These are phyloP conservation scores for Stylophora pistillata DNA, from an alignment of 64 coral and sea anemone genomes.

Conservation along the genomic window DNA sequence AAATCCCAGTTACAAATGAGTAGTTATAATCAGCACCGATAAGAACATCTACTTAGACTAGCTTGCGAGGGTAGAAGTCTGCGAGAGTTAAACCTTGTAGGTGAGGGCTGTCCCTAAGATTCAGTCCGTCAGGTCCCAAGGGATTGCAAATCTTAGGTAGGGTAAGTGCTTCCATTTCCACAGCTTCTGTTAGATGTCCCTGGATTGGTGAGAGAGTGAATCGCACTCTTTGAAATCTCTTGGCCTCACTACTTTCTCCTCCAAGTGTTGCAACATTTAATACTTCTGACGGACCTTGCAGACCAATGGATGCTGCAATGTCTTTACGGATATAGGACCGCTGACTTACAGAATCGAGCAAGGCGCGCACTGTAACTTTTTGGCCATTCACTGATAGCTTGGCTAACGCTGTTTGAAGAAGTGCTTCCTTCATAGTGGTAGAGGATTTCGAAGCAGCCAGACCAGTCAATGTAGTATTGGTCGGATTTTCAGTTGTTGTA, in stretches of 20 bases:
- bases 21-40: slow-evolving; percentile 48
- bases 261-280: slow-evolving; percentile 49
- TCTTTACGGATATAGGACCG: slow-evolving; percentile 41
- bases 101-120: not conserved
- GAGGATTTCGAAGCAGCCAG: not conserved
- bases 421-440: not conserved
- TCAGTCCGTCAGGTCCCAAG: slow-evolving; percentile 19
- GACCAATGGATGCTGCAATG: slow-evolving; percentile 34
- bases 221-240: slow-evolving; percentile 19
- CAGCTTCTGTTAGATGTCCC: not conserved
- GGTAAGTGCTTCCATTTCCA: slow-evolving; percentile 32
- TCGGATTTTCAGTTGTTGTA: not conserved
- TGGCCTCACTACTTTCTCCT: slow-evolving; percentile 26
- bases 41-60: slow-evolving; percentile 18
- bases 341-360: slow-evolving; percentile 47
- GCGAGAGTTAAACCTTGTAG: slow-evolving; percentile 14
- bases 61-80: not conserved
- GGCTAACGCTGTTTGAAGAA: slow-evolving; percentile 35
- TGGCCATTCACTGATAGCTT: slow-evolving; percentile 18
- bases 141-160: slow-evolving; percentile 31
- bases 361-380: slow-evolving; percentile 35
- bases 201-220: not conserved
- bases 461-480: slow-evolving; percentile 19
- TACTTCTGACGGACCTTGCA: slow-evolving; percentile 23
- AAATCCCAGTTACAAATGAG: slow-evolving; percentile 43